Conservation (phyloP, 2,113 vertebrate genomes). For the Synodontis membranacea region DNA sequence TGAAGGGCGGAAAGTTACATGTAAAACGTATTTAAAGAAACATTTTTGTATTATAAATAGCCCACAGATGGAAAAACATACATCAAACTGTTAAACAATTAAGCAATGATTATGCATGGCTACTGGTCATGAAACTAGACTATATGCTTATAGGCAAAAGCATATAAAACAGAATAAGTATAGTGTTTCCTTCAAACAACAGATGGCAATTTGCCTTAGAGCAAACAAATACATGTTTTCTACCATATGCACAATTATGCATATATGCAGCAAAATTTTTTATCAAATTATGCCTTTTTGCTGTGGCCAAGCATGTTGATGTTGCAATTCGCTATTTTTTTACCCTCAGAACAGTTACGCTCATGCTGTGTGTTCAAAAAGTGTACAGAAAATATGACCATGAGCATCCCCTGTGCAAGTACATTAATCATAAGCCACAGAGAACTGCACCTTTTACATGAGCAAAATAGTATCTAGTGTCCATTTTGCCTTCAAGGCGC, state of each 20-base stretch:
- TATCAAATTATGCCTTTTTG: constrained; percentile 2
- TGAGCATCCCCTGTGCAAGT: background rate
- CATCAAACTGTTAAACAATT: background rate
- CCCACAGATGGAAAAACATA: background rate
- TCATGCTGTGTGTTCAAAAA: constrained; percentile 17
- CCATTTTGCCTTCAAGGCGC: background rate
- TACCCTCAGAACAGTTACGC: background rate
- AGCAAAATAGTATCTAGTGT: background rate
- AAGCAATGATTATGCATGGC: background rate
- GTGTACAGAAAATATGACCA: background rate
- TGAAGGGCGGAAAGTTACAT: background rate
- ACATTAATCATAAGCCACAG: background rate
- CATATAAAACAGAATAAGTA: background rate
- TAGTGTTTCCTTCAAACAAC: background rate
- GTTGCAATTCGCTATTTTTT: constrained; percentile 3
- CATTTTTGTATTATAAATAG: background rate
- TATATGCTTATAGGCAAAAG: background rate
- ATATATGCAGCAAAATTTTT: background rate
- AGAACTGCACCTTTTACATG: background rate
- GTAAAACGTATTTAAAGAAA: background rate
- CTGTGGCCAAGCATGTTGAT: constrained; percentile 7
- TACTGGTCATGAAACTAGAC: background rate
- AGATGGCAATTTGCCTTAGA: constrained; percentile 1
- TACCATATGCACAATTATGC: constrained; percentile 5
- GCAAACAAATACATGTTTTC: background rate